Conservation (phyloP, 2,888 invertebrate genomes). For the Andrena chrysosceles region DNA sequence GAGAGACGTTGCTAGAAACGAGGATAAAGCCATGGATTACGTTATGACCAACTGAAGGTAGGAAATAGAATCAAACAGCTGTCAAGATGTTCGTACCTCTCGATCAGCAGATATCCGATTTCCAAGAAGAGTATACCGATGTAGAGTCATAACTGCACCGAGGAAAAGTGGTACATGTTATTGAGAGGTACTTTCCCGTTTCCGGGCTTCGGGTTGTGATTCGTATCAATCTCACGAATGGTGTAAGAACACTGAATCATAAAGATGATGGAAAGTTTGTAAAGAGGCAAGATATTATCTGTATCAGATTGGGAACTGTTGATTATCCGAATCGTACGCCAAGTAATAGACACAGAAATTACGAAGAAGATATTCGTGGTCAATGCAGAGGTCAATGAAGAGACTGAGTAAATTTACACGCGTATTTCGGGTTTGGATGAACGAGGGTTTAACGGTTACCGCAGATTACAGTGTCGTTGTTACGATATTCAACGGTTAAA, state of each 20-base stretch:
- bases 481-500: slow-evolving; percentile 21
- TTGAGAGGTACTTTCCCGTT: background rate
- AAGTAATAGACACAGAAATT: background rate
- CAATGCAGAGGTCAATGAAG: background rate
- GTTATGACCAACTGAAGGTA: background rate
- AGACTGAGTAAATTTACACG: background rate
- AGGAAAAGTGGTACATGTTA: background rate
- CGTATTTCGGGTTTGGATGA: background rate
- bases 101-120: background rate
- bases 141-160: background rate
- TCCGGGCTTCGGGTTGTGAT: background rate
- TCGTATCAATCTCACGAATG: background rate
- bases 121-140: background rate
- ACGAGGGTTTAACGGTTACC: background rate
- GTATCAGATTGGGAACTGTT: background rate
- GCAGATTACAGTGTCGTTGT: background rate
- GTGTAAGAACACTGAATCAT: background rate
- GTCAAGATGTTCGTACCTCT: background rate
- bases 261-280: background rate
- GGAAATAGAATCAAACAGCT: background rate
- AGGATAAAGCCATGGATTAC: background rate
- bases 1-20: background rate
- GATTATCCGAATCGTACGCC: no score
- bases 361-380: background rate
- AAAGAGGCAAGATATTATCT: background rate